Evolutionary conservation across 2,797 vertebrate genomes (phyloP).

Genomic region (Cheirogaleus major): DNA sequence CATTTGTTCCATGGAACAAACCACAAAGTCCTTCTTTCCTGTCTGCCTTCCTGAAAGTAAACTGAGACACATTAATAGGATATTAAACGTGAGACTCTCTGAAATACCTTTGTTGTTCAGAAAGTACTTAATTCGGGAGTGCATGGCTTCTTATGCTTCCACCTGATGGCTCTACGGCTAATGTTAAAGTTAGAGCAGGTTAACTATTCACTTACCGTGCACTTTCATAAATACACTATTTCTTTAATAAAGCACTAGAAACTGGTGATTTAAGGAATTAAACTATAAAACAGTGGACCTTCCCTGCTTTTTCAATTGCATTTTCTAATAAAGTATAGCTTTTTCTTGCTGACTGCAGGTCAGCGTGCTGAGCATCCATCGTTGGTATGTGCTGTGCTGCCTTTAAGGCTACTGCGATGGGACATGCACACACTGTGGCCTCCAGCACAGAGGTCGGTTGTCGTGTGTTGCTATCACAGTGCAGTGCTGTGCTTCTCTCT

Average conservation of each 20-base stretch:
- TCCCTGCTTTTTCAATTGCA: neutral
- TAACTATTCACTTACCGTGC: neutral
- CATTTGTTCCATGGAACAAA: constrained; percentile 54
- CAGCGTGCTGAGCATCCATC: neutral
- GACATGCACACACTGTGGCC: neutral
- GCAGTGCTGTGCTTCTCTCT: neutral
- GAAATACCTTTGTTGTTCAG: constrained; percentile 24
- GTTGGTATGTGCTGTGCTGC: neutral
- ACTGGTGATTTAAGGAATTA: neutral
- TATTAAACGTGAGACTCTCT: neutral
- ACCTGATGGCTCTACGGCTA: neutral
- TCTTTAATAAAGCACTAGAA: neutral
- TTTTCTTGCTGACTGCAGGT: neutral
- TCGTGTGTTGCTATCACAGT: neutral
- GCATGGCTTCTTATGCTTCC: neutral
- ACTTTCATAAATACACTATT: neutral
- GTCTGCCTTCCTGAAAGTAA: constrained; percentile 22
- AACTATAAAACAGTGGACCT: neutral
- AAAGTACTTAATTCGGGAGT: neutral
- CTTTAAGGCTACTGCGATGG: neutral
- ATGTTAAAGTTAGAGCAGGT: neutral
- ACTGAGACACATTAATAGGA: neutral
- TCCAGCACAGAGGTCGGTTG: neutral
- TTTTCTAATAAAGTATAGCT: neutral
- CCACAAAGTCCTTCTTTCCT: constrained; percentile 42